A percentile compares a stretch with the other conserved stretches of the same genome.
Conservation (phyloP, 2,113 vertebrate genomes). For the Lota lota region DNA sequence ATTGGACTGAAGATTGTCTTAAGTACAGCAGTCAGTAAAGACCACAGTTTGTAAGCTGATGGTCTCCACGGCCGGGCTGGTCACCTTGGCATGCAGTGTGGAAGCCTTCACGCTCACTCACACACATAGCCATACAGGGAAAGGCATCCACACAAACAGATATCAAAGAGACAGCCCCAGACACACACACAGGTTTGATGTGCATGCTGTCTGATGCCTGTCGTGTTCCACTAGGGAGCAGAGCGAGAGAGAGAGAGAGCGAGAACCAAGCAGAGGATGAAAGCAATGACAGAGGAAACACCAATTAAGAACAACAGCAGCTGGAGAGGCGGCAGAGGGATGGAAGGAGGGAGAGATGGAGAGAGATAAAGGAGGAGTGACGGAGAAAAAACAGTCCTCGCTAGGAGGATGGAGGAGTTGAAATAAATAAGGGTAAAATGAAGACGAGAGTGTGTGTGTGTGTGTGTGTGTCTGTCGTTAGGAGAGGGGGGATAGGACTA, state of each 20-base stretch:
- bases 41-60: too few relatives aligned
- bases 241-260: slow-evolving; percentile 23
- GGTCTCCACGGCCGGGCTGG: too few relatives aligned
- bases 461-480: too few relatives aligned
- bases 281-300: slow-evolving; percentile 52
- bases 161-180: slow-evolving; percentile 13
- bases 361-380: slow-evolving; percentile 7
- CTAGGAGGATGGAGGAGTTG: slow-evolving; percentile 26
- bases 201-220: slow-evolving; percentile 41
- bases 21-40: too few relatives aligned
- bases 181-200: slow-evolving; percentile 24
- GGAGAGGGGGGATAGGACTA: not conserved
- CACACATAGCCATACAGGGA: slow-evolving; percentile 11
- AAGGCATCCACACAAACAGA: not conserved
- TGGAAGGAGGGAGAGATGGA: slow-evolving; percentile 27
- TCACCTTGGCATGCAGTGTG: too few relatives aligned
- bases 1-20: too few relatives aligned
- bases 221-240: slow-evolving; percentile 46
- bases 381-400: slow-evolving; percentile 32
- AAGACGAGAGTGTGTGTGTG: slow-evolving; percentile 19
- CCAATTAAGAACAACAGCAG: slow-evolving; percentile 65
- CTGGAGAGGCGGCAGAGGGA: slow-evolving; percentile 47
- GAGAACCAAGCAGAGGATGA: slow-evolving; percentile 40
- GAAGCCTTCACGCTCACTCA: slow-evolving; percentile 18
- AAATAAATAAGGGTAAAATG: not conserved